These are phyloP conservation scores for Bradypus variegatus DNA, from an alignment of 2,797 vertebrate species.

Conservation along the genomic window DNA sequence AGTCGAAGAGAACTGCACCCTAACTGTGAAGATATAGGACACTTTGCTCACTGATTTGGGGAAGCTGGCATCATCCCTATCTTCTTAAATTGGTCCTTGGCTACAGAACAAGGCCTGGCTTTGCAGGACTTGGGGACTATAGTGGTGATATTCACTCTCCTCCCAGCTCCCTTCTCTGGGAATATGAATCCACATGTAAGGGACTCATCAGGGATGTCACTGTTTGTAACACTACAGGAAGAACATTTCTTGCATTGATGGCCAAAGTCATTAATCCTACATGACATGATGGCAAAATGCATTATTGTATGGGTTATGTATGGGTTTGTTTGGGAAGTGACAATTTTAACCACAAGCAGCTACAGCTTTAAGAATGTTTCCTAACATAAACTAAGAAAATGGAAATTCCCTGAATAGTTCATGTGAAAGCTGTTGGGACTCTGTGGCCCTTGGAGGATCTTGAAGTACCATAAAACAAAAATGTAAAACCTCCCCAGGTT, in stretches of 20 bases:
- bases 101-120: not conserved
- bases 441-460: not conserved
- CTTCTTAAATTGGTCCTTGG: not conserved
- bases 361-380: not conserved
- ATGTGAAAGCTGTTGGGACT: not conserved
- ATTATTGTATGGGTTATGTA: not conserved
- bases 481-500: accelerated
- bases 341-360: not conserved
- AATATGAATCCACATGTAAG: not conserved
- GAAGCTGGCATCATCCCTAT: not conserved
- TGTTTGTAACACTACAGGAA: not conserved
- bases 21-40: not conserved
- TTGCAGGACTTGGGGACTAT: not conserved
- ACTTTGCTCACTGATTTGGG: not conserved
- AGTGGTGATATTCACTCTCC: not conserved
- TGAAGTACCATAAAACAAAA: not conserved
- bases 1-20: not conserved
- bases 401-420: not conserved
- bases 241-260: not conserved
- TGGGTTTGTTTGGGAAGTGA: not conserved
- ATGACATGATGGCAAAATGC: not conserved
- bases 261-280: not conserved
- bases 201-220: not conserved
- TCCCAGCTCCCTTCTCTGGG: not conserved
- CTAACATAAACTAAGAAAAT: not conserved